Evolutionary conservation across 2,888 invertebrate species (phyloP), one percentile per base, ranked within the genome.

Genomic region (Pediacus dermestoides): DNA sequence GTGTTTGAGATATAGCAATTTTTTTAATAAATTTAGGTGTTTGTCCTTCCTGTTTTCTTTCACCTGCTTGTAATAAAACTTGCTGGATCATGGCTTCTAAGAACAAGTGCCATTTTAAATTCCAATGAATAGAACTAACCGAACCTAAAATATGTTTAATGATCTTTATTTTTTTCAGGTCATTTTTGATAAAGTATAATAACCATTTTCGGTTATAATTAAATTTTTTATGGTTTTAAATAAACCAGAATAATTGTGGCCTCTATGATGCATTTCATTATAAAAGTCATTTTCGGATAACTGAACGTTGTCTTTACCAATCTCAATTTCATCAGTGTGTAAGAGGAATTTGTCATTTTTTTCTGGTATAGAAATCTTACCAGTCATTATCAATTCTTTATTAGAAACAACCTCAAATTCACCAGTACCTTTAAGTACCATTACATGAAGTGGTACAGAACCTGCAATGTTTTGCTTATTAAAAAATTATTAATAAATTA

Each of bases 31-130:
- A 66, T 9, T 76, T 78, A 0, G 91, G 90, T 0, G 89, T 76
- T 55, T 81, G 75, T 2, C 89, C 75, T 2, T 81, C 77, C 14
- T 86, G 75, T 1, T 81, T 77, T 47, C 82, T 80, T 38, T 80
- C 68, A 1, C 73, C 70, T 7, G 53, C 74, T 14, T 80, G 78
- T 14, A 90, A 64, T 31, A 91, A 80, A 8, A 54, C 54, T 55
- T 88, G 79, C 67, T 94, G 93, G 8, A 94, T 73, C 81, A 94
- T 84, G 18, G 86, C 85, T 70, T 94, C 93, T 71, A 94, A 78
- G 66, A 90, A 90, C 2, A 87, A 78, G 4, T 88, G 82, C 91
- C 92, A 94, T 68, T 89, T 88, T 9, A 57, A 55, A 31, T 60
- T 58, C 57, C 63, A 63, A 34, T 62, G 50, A 16, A 58, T 48